phyloP scores from a whole-genome alignment of 2,888 invertebrate genomes.

The Anarsia innoxiella region DNA sequence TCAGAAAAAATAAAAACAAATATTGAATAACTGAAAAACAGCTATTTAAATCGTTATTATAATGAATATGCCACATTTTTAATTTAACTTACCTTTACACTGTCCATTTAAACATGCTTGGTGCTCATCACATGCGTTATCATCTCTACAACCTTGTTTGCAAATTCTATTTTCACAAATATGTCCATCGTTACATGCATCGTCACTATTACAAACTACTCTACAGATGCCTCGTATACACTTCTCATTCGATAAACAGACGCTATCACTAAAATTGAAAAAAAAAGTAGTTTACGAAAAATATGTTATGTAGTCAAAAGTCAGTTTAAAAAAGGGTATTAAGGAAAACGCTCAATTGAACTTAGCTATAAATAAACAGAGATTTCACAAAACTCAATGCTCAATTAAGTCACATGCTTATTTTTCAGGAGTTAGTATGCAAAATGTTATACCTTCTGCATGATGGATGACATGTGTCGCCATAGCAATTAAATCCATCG shows the following conservation, averaged over 20 bases:
- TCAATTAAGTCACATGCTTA: too few relatives aligned
- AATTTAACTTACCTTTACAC: conserved; percentile 81
- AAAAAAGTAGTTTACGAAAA: background rate
- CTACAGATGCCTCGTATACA: conserved; percentile 90
- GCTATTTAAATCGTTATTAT: too few relatives aligned
- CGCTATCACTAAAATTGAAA: conserved; percentile 80
- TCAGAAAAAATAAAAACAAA: background rate
- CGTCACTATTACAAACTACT: conserved; percentile 90
- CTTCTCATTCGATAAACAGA: conserved; percentile 89
- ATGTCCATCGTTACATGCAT: conserved; percentile 85
- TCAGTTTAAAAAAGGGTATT: too few relatives aligned
- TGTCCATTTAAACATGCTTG: conserved; percentile 89
- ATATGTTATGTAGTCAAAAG: background rate
- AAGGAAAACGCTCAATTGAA: too few relatives aligned
- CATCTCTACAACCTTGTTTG: conserved; percentile 89
- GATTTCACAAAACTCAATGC: too few relatives aligned
- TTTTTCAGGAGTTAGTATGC: too few relatives aligned
- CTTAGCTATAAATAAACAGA: too few relatives aligned
- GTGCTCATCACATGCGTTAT: conserved; percentile 82
- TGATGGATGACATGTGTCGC: conserved; percentile 83
- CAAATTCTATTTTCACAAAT: conserved; percentile 92
- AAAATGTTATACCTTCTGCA: conserved; percentile 80
- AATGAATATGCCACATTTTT: too few relatives aligned
- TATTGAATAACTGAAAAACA: too few relatives aligned
- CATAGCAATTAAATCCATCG: conserved; percentile 83